A percentile compares a stretch with the other conserved stretches of the same genome.
These are phyloP conservation scores for Circus cinereus DNA, from an alignment of 2,797 vertebrate genomes.

Conservation along the genomic window DNA sequence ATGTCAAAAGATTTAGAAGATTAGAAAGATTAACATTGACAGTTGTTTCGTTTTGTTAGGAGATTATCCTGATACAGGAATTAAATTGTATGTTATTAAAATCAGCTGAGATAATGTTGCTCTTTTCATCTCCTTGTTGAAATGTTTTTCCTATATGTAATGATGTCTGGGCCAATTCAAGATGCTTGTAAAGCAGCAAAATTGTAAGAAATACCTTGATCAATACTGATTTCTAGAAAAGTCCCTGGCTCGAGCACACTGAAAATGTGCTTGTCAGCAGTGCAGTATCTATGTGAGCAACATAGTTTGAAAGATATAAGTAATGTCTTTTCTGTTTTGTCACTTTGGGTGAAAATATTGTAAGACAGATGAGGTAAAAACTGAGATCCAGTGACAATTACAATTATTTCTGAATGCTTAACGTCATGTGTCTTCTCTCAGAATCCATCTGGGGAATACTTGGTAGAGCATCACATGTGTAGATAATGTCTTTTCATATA, in stretches of 20 bases:
- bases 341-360: not conserved
- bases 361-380: not conserved
- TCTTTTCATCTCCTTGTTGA: not conserved
- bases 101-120: not conserved
- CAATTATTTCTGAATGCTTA: not conserved
- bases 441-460: not conserved
- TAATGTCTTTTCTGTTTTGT: not conserved
- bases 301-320: not conserved
- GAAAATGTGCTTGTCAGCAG: not conserved
- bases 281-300: not conserved
- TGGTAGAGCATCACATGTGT: not conserved
- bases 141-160: not conserved
- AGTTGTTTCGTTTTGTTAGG: not conserved
- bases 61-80: not conserved
- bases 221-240: not conserved
- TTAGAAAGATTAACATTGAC: not conserved
- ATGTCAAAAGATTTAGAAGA: not conserved
- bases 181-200: not conserved
- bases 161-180: not conserved
- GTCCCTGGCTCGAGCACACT: not conserved
- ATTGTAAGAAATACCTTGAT: not conserved
- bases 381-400: not conserved
- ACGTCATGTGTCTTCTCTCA: not conserved
- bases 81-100: not conserved
- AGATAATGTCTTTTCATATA: not conserved